Conservation (phyloP, 2,888 invertebrate genomes). For the Synanthedon myopaeformis region DNA sequence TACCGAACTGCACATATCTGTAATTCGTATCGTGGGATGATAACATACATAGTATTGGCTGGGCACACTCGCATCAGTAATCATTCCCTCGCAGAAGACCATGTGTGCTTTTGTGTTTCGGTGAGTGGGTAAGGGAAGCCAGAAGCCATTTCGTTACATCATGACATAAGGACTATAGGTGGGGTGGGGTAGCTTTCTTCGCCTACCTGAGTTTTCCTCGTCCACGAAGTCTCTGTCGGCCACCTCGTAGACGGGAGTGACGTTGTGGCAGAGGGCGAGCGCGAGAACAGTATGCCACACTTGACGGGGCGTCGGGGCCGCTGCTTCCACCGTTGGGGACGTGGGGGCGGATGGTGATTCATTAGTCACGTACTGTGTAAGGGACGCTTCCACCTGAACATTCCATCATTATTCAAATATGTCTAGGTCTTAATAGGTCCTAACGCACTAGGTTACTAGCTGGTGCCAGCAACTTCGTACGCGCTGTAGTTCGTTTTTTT, state of each 20-base stretch:
- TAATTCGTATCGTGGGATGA: neutral
- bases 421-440: too few relatives aligned
- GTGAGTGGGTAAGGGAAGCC: too few relatives aligned
- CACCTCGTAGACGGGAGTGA: conserved; percentile 93
- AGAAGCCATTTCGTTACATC: neutral
- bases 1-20: conserved; percentile 60
- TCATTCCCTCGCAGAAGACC: too few relatives aligned
- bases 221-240: conserved; percentile 18
- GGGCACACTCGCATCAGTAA: too few relatives aligned
- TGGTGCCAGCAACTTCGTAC: too few relatives aligned
- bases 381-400: conserved; percentile 47
- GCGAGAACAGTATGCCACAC: conserved; percentile 93
- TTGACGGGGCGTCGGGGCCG: conserved; percentile 54
- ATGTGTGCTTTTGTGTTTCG: too few relatives aligned
- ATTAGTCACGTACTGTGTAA: conserved; percentile 59
- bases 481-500: too few relatives aligned
- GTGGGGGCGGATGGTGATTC: conserved; percentile 37
- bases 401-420: too few relatives aligned
- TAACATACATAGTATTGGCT: too few relatives aligned
- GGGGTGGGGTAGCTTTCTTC: neutral
- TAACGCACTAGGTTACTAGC: too few relatives aligned
- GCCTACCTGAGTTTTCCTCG: conserved; percentile 48
- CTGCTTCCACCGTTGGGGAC: conserved; percentile 28
- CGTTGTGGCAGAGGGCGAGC: conserved; percentile 97
- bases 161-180: conserved; percentile 1